These are phyloP conservation scores for Mystacornis crossleyi DNA, from an alignment of 2,113 vertebrate species.

Conservation along the genomic window DNA sequence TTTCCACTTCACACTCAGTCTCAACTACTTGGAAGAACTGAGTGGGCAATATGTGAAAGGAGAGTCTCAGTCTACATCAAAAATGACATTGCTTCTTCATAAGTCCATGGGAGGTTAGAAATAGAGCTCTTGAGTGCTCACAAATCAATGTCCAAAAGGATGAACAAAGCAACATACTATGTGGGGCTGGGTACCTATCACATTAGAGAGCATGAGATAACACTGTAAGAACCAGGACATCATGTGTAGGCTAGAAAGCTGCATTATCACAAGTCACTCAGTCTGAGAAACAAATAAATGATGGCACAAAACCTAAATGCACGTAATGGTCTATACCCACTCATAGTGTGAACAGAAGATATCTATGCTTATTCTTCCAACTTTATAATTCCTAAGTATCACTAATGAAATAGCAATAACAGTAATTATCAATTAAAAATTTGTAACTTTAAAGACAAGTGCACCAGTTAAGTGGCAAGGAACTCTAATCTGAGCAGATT, in stretches of 20 bases:
- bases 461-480: neutral
- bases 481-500: neutral
- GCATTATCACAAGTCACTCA: neutral
- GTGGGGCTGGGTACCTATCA: neutral
- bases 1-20: constrained; percentile 71
- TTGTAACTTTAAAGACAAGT: neutral
- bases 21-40: neutral
- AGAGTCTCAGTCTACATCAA: neutral
- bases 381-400: neutral
- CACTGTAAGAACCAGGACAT: neutral
- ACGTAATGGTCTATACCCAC: neutral
- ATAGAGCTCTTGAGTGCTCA: neutral
- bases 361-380: neutral
- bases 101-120: neutral
- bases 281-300: neutral
- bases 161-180: neutral
- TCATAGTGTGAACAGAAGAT: neutral
- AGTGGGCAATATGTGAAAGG: neutral
- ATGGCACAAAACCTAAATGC: neutral
- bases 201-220: neutral
- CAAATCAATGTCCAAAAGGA: neutral
- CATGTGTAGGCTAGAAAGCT: neutral
- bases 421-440: neutral
- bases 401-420: neutral
- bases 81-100: neutral